These are phyloP conservation scores for Petrophora chlorosata DNA, from an alignment of 2,888 invertebrate genomes.

Conservation along the genomic window DNA sequence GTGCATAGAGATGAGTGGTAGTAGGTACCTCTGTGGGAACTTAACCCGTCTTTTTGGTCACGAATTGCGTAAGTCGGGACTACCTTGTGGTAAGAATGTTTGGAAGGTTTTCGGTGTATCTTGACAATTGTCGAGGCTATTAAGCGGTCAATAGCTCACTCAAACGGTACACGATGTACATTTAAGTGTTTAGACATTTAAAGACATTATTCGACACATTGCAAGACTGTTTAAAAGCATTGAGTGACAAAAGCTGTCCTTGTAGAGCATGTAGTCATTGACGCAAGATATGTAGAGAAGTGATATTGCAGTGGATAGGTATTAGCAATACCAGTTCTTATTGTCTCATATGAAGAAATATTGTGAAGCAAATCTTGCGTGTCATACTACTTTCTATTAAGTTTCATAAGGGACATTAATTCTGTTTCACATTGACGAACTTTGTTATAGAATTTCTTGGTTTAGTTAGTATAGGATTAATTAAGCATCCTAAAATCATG, in stretches of 20 bases:
- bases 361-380: slow-evolving; percentile 18
- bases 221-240: too few species aligned
- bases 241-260: too few species aligned
- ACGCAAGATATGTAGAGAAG: background rate
- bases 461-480: too few species aligned
- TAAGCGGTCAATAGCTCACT: slow-evolving; percentile 26
- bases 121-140: slow-evolving; percentile 25
- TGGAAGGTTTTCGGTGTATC: slow-evolving; percentile 15
- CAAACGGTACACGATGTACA: slow-evolving; percentile 14
- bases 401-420: slow-evolving; percentile 3
- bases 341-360: slow-evolving; percentile 11
- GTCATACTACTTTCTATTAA: background rate
- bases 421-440: slow-evolving; percentile 2
- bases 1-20: slow-evolving; percentile 18
- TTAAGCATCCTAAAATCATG: background rate
- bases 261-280: background rate
- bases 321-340: background rate
- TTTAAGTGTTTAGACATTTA: too few species aligned
- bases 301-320: too few species aligned
- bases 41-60: slow-evolving; percentile 9
- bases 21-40: slow-evolving; percentile 13
- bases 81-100: slow-evolving; percentile 11
- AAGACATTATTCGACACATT: too few species aligned
- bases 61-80: slow-evolving; percentile 30
- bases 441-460: slow-evolving; percentile 6